Evolutionary conservation across 1,140 invertebrate species (phyloP), one percentile per base, ranked within the genome.

Genomic region (Orchesella cincta): DNA sequence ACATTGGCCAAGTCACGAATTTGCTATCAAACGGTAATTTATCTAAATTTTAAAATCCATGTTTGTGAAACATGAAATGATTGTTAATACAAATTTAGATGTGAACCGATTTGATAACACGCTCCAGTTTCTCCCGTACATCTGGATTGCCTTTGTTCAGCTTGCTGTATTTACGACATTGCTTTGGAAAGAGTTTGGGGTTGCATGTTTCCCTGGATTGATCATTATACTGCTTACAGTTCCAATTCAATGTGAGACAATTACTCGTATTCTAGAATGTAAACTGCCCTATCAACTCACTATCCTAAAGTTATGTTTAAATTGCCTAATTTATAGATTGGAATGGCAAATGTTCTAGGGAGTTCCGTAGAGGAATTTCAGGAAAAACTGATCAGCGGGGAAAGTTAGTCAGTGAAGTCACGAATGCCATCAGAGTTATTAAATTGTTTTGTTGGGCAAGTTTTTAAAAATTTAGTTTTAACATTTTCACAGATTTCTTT

Each of bases 401-500:
- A 0, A 88, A 91, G 64, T 84, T 94, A 70, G 95, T 96, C 93
- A 94, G 93, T 83, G 94, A 97, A 86, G 93, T 97, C 26, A 91
- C 97, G 28, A 89, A 90, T 67, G 94, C 93, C 0, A 94, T 97
- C 81, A 91, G 94, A 85, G 91, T 95, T 34, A 89, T 90, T 71
- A 97, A 96, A 87, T 95, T 96, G 93, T 94, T 94, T 81, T 91
- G 92, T 1, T 95, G 93, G 93, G n/a, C n/a, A n/a, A n/a, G n/a
- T n/a, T n/a, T n/a, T n/a, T n/a, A n/a, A n/a, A n/a, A n/a, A n/a
- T n/a, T n/a, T n/a, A n/a, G n/a, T n/a, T n/a, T n/a, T n/a, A n/a
- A n/a, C n/a, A n/a, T n/a, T n/a, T n/a, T n/a, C n/a, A n/a, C n/a
- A n/a, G n/a, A n/a, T n/a, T n/a, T n/a, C n/a, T n/a, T n/a, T n/a